phyloP scores from a whole-genome alignment of 1,140 invertebrate species.

The Cotesia vestalis region DNA sequence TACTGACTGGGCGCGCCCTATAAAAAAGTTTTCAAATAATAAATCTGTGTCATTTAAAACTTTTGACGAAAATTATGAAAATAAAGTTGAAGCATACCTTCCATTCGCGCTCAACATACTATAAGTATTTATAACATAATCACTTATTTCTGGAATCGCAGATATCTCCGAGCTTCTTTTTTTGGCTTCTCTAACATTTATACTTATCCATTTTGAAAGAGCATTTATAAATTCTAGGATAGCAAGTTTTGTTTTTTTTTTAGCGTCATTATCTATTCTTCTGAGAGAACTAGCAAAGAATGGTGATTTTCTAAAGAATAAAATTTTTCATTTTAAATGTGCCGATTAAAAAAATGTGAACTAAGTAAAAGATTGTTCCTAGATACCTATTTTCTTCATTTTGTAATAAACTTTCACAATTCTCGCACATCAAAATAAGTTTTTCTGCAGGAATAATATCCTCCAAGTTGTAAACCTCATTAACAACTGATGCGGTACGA shows the following conservation, averaged over 20 bases:
- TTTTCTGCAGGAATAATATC: conserved; percentile 61
- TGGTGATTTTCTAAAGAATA: conserved; percentile 42
- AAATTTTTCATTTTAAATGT: conserved; percentile 28
- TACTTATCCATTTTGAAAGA: conserved; percentile 56
- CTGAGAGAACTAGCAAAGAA: conserved; percentile 47
- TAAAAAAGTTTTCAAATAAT: conserved; percentile 40
- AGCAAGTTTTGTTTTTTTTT: conserved; percentile 50
- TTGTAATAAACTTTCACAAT: conserved; percentile 48
- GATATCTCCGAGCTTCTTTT: conserved; percentile 53
- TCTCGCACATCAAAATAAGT: conserved; percentile 55
- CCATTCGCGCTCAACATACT: conserved; percentile 52
- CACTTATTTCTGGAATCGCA: conserved; percentile 50
- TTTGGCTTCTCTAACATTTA: conserved; percentile 56
- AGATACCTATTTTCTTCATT: conserved; percentile 44
- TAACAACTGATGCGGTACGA: conserved; percentile 55
- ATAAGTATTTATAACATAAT: conserved; percentile 59
- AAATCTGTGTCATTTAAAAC: neutral
- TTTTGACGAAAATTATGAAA: neutral
- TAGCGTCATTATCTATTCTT: conserved; percentile 36
- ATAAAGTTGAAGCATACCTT: conserved; percentile 50
- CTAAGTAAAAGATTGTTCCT: neutral
- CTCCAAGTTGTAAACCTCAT: conserved; percentile 63
- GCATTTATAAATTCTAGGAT: conserved; percentile 62
- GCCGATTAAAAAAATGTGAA: conserved; percentile 28
- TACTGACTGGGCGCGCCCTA: conserved; percentile 60